Evolutionary conservation across 2,888 invertebrate genomes (phyloP).

Genomic region (Lagria hirta): DNA sequence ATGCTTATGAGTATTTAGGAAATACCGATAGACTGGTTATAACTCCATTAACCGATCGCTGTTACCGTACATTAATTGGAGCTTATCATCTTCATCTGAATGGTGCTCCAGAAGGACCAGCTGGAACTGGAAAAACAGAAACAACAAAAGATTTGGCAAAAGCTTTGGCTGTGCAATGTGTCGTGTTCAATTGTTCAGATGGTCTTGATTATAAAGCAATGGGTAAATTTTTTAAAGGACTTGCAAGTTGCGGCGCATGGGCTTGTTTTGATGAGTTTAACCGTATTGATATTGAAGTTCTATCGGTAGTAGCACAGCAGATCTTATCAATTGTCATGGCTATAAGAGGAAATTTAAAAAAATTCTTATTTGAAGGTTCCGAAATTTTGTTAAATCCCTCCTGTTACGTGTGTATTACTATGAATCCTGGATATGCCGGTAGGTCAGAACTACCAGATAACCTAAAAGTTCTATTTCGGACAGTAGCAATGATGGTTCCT

Average conservation of each 20-base stretch:
- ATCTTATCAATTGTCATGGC: constrained; percentile 89
- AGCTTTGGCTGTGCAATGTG: constrained; percentile 93
- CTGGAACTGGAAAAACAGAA: constrained; percentile 93
- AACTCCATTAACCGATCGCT: constrained; percentile 90
- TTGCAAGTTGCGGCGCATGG: constrained; percentile 93
- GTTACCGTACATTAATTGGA: constrained; percentile 90
- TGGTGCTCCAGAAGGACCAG: constrained; percentile 93
- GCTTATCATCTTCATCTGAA: constrained; percentile 83
- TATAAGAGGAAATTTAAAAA: constrained; percentile 73
- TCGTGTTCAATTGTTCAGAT: constrained; percentile 95
- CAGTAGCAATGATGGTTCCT: constrained; percentile 97
- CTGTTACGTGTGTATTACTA: constrained; percentile 87
- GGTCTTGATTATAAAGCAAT: constrained; percentile 91
- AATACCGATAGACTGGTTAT: constrained; percentile 86
- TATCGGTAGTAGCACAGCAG: constrained; percentile 93
- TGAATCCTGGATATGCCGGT: constrained; percentile 93
- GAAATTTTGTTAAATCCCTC: constrained; percentile 85
- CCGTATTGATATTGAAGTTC: constrained; percentile 86
- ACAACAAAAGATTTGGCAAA: constrained; percentile 94
- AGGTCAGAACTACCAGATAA: constrained; percentile 93
- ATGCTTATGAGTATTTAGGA: constrained; percentile 94
- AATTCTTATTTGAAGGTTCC: constrained; percentile 88
- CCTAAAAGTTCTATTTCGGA: constrained; percentile 89
- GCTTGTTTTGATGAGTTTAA: constrained; percentile 96
- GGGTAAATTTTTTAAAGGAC: constrained; percentile 95